A percentile compares a stretch with the other conserved stretches of the same genome.
Evolutionary conservation across 2,113 vertebrate genomes (phyloP).

Genomic region (Panthera leo): DNA sequence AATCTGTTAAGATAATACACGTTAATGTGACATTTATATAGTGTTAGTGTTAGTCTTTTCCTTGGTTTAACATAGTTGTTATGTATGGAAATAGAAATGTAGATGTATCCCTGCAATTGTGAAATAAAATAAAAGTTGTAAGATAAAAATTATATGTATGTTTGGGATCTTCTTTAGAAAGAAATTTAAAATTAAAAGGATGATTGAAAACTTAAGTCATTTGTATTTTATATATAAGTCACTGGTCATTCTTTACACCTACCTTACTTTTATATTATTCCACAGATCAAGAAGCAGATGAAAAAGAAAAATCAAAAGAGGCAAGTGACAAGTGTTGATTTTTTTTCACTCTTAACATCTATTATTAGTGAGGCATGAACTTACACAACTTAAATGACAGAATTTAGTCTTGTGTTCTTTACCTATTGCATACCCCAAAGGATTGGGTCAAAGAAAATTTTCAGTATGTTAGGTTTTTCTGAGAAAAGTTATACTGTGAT

Average conservation of each 20-base stretch:
- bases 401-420: constrained; percentile 3
- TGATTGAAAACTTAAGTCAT: neutral
- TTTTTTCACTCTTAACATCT: constrained; percentile 58
- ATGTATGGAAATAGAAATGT: neutral
- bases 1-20: neutral
- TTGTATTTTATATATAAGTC: neutral
- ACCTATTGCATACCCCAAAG: neutral
- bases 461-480: neutral
- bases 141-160: neutral
- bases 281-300: constrained; percentile 85
- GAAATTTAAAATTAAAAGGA: constrained; percentile 24
- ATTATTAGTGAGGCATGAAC: constrained; percentile 51
- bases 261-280: constrained; percentile 77
- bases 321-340: constrained; percentile 81
- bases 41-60: constrained; percentile 34
- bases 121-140: neutral
- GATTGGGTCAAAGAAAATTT: neutral
- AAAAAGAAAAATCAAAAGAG: constrained; percentile 85
- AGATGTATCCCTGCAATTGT: neutral
- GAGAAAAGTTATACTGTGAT: constrained; percentile 6
- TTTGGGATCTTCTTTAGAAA: constrained; percentile 35
- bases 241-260: constrained; percentile 59
- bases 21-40: neutral
- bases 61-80: constrained; percentile 5
- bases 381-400: neutral